Conservation (phyloP, 2,888 invertebrate species). For the Linhomoeus sp. region DNA sequence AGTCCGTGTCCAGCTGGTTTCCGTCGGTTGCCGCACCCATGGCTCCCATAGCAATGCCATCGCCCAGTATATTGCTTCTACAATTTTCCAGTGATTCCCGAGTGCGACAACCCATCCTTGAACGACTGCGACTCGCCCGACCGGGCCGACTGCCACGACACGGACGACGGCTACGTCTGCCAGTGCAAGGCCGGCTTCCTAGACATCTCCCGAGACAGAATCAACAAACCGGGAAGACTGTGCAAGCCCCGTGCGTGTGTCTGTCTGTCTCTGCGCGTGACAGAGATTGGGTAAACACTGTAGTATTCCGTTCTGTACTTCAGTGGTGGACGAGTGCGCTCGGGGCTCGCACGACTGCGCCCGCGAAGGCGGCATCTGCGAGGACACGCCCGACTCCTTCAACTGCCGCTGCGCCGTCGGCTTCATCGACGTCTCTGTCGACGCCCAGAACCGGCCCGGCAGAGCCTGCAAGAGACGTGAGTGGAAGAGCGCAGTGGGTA, state of each 20-base stretch:
- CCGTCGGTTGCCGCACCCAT: no score
- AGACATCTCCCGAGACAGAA: constrained; percentile 22
- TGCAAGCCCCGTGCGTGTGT: constrained; percentile 22
- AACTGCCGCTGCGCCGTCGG: constrained; percentile 16
- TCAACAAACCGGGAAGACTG: constrained; percentile 19
- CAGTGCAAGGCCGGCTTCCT: constrained; percentile 16
- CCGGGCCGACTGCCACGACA: constrained; percentile 5
- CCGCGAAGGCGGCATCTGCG: constrained; percentile 17
- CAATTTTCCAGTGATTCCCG: constrained; percentile 11
- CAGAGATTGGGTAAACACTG: no score
- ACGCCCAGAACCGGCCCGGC: constrained; percentile 19
- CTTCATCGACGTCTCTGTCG: constrained; percentile 24
- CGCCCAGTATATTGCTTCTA: not conserved
- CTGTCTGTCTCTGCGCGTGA: no score
- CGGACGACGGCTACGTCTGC: constrained; percentile 7
- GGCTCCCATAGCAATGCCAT: no score
- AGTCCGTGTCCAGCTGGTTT: no score
- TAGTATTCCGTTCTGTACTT: no score
- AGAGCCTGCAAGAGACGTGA: constrained; percentile 13
- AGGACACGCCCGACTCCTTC: constrained; percentile 23
- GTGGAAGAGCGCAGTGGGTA: no score
- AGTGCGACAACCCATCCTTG: constrained; percentile 16
- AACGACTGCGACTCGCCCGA: constrained; percentile 18
- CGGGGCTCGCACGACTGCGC: constrained; percentile 17
- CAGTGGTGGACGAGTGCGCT: constrained; percentile 69